phyloP scores from a whole-genome alignment of 2,888 invertebrate genomes.

The Platycheirus albimanus region DNA sequence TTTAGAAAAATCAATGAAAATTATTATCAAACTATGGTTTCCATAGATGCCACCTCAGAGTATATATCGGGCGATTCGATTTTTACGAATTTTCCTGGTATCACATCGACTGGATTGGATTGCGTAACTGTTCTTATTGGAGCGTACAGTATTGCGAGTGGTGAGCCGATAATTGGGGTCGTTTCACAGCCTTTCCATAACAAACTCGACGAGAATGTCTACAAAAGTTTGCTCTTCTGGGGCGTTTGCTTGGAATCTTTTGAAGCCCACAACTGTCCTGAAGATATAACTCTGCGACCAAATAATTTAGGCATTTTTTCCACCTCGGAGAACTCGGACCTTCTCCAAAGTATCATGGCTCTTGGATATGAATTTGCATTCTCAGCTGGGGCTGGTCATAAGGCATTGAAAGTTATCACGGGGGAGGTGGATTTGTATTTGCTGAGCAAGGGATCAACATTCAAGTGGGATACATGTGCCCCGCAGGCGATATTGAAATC shows the following conservation, averaged over 20 bases:
- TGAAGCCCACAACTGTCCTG: slow-evolving; percentile 77
- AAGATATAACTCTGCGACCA: slow-evolving; percentile 69
- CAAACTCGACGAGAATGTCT: slow-evolving; percentile 80
- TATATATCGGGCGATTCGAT: slow-evolving; percentile 91
- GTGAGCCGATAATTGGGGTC: slow-evolving; percentile 91
- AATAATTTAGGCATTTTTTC: slow-evolving; percentile 84
- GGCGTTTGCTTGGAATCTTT: slow-evolving; percentile 83
- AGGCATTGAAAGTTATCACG: slow-evolving; percentile 90
- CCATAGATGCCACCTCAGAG: slow-evolving; percentile 95
- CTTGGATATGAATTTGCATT: slow-evolving; percentile 85
- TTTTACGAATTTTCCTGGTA: slow-evolving; percentile 84
- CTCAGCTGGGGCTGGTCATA: slow-evolving; percentile 94
- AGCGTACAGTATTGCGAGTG: slow-evolving; percentile 88
- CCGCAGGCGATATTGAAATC: slow-evolving; percentile 93
- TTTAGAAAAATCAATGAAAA: not conserved
- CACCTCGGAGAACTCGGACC: slow-evolving; percentile 83
- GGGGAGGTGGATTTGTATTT: slow-evolving; percentile 89
- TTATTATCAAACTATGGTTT: not conserved
- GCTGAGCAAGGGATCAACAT: slow-evolving; percentile 91
- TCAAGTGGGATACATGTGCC: slow-evolving; percentile 96
- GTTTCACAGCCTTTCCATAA: slow-evolving; percentile 93
- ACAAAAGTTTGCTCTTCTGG: slow-evolving; percentile 87
- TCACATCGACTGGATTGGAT: slow-evolving; percentile 88
- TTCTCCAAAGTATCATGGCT: slow-evolving; percentile 82
- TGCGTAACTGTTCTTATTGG: slow-evolving; percentile 97